Conservation (phyloP, 2,113 vertebrate genomes). For the Pipra filicauda region DNA sequence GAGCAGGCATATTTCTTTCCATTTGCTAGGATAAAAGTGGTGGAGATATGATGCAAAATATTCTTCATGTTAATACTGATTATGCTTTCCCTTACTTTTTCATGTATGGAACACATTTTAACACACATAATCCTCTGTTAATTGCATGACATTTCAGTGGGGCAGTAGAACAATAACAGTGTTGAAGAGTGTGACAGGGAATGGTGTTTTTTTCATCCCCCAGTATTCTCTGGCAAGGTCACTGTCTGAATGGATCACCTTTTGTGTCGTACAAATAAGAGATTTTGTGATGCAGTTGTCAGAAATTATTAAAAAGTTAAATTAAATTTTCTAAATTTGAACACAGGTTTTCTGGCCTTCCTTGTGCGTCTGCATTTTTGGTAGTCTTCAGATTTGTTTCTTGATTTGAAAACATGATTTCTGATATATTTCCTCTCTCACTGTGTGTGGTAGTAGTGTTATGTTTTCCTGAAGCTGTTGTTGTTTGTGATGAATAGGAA, state of each 20-base stretch:
- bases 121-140: neutral
- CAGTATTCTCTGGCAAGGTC: neutral
- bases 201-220: neutral
- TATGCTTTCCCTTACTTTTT: neutral
- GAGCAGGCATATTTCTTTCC: neutral
- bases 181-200: neutral
- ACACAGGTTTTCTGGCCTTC: neutral
- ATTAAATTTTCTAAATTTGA: neutral
- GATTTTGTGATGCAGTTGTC: neutral
- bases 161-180: neutral
- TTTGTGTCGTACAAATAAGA: neutral
- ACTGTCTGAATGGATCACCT: neutral
- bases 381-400: neutral
- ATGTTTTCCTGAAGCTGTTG: constrained; percentile 9
- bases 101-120: neutral
- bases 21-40: neutral
- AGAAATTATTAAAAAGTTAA: neutral
- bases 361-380: neutral
- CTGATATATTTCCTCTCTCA: neutral
- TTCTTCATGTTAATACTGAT: neutral
- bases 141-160: neutral
- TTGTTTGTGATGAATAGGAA: constrained; percentile 28
- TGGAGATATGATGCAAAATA: neutral
- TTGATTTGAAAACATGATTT: neutral
- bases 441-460: neutral